phyloP scores from a whole-genome alignment of 1,140 invertebrate genomes.

The Maniola jurtina region DNA sequence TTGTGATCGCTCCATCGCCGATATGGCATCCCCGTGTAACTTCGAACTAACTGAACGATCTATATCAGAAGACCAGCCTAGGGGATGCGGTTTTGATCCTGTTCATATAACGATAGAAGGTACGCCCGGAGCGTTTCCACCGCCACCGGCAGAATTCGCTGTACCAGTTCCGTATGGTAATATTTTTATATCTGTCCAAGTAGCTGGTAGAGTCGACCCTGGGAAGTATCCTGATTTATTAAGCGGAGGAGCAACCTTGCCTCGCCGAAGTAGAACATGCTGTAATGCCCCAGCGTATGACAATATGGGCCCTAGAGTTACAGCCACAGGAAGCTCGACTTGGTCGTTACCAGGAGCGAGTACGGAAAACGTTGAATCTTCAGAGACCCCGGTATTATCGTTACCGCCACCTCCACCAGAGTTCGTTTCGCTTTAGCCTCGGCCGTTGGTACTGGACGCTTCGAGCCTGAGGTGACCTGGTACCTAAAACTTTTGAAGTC shows the following conservation, averaged over 20 bases:
- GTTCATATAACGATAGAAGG: constrained; percentile 89
- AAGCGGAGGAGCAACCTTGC: constrained; percentile 76
- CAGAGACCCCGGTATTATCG: constrained; percentile 63
- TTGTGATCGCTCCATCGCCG: constrained; percentile 82
- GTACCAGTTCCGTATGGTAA: constrained; percentile 73
- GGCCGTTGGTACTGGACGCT: constrained; percentile 71
- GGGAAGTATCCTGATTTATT: constrained; percentile 80
- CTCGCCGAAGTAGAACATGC: constrained; percentile 60
- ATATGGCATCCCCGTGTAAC: constrained; percentile 80
- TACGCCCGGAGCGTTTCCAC: constrained; percentile 71
- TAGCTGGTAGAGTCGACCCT: constrained; percentile 80
- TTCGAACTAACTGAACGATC: constrained; percentile 78
- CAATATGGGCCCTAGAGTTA: constrained; percentile 93
- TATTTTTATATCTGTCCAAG: constrained; percentile 77
- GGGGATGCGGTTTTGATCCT: constrained; percentile 68
- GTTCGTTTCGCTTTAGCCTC: constrained; percentile 73
- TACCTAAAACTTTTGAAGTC: constrained; percentile 61
- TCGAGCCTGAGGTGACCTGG: constrained; percentile 71
- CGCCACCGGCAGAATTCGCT: constrained; percentile 74
- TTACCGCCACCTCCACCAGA: constrained; percentile 70
- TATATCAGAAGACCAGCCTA: constrained; percentile 61
- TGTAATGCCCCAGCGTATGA: constrained; percentile 85
- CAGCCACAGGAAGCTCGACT: constrained; percentile 90
- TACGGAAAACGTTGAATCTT: constrained; percentile 52
- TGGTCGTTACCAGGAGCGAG: constrained; percentile 86